Conservation (phyloP, 2,113 vertebrate species). For the Corvus moneduloides region DNA sequence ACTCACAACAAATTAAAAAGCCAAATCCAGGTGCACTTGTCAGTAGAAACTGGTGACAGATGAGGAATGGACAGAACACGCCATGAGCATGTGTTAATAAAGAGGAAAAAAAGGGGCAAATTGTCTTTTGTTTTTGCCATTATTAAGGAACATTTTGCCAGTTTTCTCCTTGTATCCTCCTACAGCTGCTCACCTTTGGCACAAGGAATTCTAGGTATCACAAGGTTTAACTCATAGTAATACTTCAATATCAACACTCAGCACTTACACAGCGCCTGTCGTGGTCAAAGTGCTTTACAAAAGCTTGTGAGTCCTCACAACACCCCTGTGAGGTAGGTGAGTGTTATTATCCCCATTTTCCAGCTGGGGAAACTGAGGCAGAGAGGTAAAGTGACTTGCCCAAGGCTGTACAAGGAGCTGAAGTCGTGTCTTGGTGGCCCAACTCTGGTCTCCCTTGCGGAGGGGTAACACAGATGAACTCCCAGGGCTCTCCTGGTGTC, state of each 20-base stretch:
- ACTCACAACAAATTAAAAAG: background rate
- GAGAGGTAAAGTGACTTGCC: conserved; percentile 41
- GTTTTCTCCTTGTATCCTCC: background rate
- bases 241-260: conserved; percentile 42
- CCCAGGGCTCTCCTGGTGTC: background rate
- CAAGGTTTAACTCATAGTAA: conserved; percentile 11
- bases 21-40: background rate
- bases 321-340: conserved; percentile 69
- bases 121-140: background rate
- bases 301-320: conserved; percentile 58
- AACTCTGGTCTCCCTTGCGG: background rate
- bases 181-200: conserved; percentile 39
- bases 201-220: conserved; percentile 33
- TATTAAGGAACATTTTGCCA: background rate
- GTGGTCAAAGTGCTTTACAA: conserved; percentile 61
- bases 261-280: conserved; percentile 38
- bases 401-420: background rate
- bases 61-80: background rate
- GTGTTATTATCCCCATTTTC: conserved; percentile 48
- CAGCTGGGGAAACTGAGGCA: conserved; percentile 60
- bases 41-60: background rate
- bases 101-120: background rate
- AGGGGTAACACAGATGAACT: background rate
- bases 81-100: background rate
- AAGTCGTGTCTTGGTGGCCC: background rate